Conservation (phyloP, 2,797 vertebrate genomes). For the Adelosebastes latens region DNA sequence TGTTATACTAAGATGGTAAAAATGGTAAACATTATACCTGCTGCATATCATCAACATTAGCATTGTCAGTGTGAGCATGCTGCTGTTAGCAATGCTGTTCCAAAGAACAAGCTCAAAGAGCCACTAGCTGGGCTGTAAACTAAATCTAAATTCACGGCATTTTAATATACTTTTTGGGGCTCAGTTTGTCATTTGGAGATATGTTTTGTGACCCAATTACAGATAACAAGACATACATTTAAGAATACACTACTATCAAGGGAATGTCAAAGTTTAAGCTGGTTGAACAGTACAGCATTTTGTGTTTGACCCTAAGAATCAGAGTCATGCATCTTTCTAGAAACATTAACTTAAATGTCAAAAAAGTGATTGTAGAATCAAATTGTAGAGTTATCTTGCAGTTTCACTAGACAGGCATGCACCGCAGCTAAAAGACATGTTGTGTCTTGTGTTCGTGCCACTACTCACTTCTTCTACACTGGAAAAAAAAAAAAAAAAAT, state of each 20-base stretch:
- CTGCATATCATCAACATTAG: neutral
- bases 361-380: neutral
- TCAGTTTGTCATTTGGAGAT: neutral
- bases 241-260: neutral
- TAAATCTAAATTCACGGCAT: neutral
- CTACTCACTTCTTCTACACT: constrained; percentile 18
- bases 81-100: neutral
- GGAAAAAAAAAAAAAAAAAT: constrained; percentile 21
- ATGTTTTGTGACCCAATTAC: neutral
- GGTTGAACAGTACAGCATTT: neutral
- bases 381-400: too few species aligned
- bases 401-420: neutral
- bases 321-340: neutral
- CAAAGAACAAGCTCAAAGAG: neutral
- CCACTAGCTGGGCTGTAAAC: neutral
- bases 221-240: neutral
- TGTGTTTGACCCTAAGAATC: neutral
- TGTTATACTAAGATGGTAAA: neutral
- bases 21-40: neutral
- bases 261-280: neutral
- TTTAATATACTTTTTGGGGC: neutral
- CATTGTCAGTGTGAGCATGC: neutral
- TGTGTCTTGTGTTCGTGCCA: neutral
- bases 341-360: neutral
- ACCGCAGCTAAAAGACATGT: neutral